These are phyloP conservation scores for zebrafish (Danio rerio) DNA, from an alignment of 2,113 vertebrate genomes.

Conservation along the genomic window DNA sequence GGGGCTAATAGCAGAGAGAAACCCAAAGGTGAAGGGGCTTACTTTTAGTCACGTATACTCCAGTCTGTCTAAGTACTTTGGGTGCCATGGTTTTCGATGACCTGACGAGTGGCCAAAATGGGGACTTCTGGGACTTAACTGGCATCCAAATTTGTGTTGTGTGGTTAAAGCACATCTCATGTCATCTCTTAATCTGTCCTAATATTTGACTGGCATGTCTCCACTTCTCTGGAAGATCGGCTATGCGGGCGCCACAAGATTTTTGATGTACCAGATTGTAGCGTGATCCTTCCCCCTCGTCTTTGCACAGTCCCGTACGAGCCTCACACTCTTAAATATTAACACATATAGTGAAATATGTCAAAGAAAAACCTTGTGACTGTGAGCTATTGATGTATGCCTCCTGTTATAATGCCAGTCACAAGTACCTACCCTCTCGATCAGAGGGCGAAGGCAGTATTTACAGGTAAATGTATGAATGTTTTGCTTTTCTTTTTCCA, in stretches of 20 bases:
- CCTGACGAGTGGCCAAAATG: neutral
- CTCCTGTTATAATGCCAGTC: slow-evolving; percentile 43
- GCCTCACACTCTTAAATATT: slow-evolving; percentile 39
- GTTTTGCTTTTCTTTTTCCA: slow-evolving; percentile 32
- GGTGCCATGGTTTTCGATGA: slow-evolving; percentile 38
- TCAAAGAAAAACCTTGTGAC: slow-evolving; percentile 41
- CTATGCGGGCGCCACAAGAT: neutral
- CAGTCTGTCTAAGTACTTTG: slow-evolving; percentile 35
- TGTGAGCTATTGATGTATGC: slow-evolving; percentile 18
- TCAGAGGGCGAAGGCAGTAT: slow-evolving; percentile 44
- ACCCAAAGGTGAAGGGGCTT: slow-evolving; percentile 29
- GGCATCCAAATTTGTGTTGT: slow-evolving; percentile 33
- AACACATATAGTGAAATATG: slow-evolving; percentile 29
- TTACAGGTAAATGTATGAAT: slow-evolving; percentile 55
- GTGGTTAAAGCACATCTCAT: slow-evolving; percentile 5
- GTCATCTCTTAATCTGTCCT: slow-evolving; percentile 37
- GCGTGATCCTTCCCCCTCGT: slow-evolving; percentile 13
- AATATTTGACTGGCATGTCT: slow-evolving; percentile 15
- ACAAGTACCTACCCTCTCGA: slow-evolving; percentile 6
- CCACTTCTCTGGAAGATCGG: slow-evolving; percentile 8
- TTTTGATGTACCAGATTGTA: slow-evolving; percentile 40
- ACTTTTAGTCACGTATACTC: slow-evolving; percentile 16
- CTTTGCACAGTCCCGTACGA: slow-evolving; percentile 54
- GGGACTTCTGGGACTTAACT: slow-evolving; percentile 42
- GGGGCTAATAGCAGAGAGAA: slow-evolving; percentile 41